Conservation (phyloP, 2,113 vertebrate species). For the Limnothrissa miodon region DNA sequence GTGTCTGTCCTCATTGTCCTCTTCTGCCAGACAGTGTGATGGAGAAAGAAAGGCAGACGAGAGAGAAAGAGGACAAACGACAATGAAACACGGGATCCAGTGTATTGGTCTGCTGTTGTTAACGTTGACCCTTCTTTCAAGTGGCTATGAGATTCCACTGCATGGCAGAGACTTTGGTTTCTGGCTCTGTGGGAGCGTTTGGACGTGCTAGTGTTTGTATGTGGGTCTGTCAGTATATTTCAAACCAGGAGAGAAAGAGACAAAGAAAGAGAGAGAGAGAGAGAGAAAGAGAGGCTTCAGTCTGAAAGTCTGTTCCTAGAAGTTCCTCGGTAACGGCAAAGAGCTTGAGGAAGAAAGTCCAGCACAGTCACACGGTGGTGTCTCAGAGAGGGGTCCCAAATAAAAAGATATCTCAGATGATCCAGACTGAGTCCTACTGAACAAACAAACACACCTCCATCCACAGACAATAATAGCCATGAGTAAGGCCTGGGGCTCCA, state of each 20-base stretch:
- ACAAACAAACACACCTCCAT: slow-evolving; percentile 22
- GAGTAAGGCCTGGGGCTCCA: slow-evolving; percentile 76
- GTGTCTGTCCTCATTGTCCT: slow-evolving; percentile 6
- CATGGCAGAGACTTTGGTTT: slow-evolving; percentile 85
- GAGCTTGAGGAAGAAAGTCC: slow-evolving; percentile 62
- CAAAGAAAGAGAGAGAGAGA: background rate
- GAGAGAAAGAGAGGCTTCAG: slow-evolving; percentile 68
- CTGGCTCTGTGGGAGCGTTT: slow-evolving; percentile 35
- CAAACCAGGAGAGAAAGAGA: background rate
- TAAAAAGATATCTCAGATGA: background rate
- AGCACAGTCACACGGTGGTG: slow-evolving; percentile 75
- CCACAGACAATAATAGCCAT: slow-evolving; percentile 66
- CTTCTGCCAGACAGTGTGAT: slow-evolving; percentile 25
- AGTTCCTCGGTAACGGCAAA: slow-evolving; percentile 32
- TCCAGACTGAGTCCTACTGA: background rate
- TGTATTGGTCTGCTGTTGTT: slow-evolving; percentile 34
- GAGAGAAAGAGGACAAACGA: slow-evolving; percentile 8
- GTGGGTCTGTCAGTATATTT: slow-evolving; percentile 24
- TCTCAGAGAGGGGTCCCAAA: background rate
- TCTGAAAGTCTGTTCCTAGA: slow-evolving; percentile 49
- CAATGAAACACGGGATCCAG: background rate
- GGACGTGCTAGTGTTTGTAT: slow-evolving; percentile 30
- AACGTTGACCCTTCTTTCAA: slow-evolving; percentile 35
- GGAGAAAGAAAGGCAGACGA: slow-evolving; percentile 5
- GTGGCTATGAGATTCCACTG: slow-evolving; percentile 80